These are phyloP conservation scores for Hippocampus kuda DNA, from an alignment of 2,797 vertebrate species.

Conservation along the genomic window DNA sequence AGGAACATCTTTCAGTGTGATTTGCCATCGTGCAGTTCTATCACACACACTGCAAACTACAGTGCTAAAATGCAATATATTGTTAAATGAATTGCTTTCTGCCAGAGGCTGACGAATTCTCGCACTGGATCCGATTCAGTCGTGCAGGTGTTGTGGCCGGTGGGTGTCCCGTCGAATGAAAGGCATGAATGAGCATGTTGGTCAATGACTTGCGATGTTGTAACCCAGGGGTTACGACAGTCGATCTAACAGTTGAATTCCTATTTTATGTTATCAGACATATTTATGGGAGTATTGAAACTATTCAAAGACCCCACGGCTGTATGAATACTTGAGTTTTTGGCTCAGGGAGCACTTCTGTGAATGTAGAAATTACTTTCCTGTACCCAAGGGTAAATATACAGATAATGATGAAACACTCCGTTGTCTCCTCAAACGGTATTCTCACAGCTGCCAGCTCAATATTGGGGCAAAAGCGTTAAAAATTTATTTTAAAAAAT, in stretches of 20 bases:
- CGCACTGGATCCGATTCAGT: neutral
- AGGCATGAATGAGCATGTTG: slow-evolving; percentile 3
- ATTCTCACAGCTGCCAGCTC: slow-evolving; percentile 19
- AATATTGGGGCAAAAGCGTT: neutral
- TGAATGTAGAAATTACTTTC: slow-evolving; percentile 31
- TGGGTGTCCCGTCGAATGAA: neutral
- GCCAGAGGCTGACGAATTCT: neutral
- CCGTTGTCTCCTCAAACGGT: slow-evolving; percentile 35
- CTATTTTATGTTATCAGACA: slow-evolving; percentile 16
- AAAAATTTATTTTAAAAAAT: neutral
- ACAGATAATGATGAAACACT: slow-evolving; percentile 31
- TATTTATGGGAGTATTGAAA: slow-evolving; percentile 48
- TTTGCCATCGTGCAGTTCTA: neutral
- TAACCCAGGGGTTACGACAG: neutral
- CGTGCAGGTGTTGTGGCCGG: slow-evolving; percentile 1
- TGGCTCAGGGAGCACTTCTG: slow-evolving; percentile 38
- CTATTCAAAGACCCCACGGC: slow-evolving; percentile 28
- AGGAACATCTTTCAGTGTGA: too few species aligned
- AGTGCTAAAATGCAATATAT: neutral
- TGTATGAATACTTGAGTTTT: slow-evolving; percentile 33
- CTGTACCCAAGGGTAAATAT: slow-evolving; percentile 20
- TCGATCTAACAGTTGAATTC: slow-evolving; percentile 12
- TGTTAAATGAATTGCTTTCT: neutral
- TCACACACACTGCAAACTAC: neutral
- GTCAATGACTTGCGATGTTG: neutral